Base-by-base conservation (phyloP, 2,113 vertebrate genomes). In the Lagopus muta region DNA sequence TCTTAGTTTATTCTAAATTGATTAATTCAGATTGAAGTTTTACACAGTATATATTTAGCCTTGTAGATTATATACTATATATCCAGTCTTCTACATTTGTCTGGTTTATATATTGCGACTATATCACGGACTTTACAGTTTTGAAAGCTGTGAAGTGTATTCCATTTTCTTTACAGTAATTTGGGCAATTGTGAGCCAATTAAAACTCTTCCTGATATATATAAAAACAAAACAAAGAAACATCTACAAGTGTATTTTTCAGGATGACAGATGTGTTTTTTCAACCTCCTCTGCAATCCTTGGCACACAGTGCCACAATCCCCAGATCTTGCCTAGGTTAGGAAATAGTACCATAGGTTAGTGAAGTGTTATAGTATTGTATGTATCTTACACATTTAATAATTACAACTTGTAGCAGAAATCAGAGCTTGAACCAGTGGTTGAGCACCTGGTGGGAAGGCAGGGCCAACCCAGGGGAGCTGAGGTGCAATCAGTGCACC, bases 211-310 rank as follows among this genome's bases (percentile, higher is more conserved):
- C 8, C 54, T 88, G 30, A 30, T 73, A 58, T 22, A 47, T 38
- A 38, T 47, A 47, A 47, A 47, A 21, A 47, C 4, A 82, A 20
- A 12, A 28, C 65, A 70, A 47, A 21, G 5, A 47, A 47, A 47
- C 45, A 47, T 8, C 34, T 15, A 30, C 61, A 65, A 21, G 5
- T 69, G 18, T 42, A 7, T 89, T 80, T 81, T 85, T 9, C 43
- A n/a, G 48, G 24, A 16, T 86, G 36, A 19, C 18, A 11, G 30
- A 65, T 6, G 5, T 30, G 6, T 1, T 17, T 86, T 91, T 91
- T 28, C 5, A 32, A 40, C 8, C 24, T 65, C 1, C 8, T 58
- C 13, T 71, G 0, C 52, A 28, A 0, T 47, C 40, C 13, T 50
- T 86, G 20, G 17, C 52, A 43, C 19, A 13, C 73, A 81, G 30